These are phyloP conservation scores for Aleiodes alternator DNA, from an alignment of 2,888 invertebrate genomes.

Conservation along the genomic window DNA sequence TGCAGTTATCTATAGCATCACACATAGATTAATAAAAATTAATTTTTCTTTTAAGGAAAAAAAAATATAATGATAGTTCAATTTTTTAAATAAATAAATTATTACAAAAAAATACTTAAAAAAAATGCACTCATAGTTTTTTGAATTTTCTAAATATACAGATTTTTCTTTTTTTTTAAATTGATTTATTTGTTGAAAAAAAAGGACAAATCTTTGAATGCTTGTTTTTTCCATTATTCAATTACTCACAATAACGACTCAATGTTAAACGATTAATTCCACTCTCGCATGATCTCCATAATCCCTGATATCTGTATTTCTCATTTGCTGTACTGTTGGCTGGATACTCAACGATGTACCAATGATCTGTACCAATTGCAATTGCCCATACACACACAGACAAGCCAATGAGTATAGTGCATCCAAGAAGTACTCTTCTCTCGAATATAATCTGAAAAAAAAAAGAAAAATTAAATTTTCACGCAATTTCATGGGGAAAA, in stretches of 20 bases:
- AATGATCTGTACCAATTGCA: slow-evolving; percentile 85
- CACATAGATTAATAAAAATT: neutral
- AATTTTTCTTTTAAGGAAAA: too few species aligned
- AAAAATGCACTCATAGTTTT: too few species aligned
- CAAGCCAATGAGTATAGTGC: slow-evolving; percentile 82
- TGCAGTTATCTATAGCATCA: slow-evolving; percentile 72
- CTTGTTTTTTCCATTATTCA: neutral
- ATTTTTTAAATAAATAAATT: too few species aligned
- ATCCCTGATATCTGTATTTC: slow-evolving; percentile 81
- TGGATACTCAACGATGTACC: slow-evolving; percentile 80
- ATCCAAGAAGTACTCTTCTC: slow-evolving; percentile 83
- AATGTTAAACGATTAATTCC: slow-evolving; percentile 66
- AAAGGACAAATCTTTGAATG: too few species aligned
- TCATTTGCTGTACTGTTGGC: slow-evolving; percentile 57
- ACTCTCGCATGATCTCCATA: slow-evolving; percentile 82
- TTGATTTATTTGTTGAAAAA: too few species aligned
- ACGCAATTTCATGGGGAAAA: too few species aligned
- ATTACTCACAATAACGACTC: slow-evolving; percentile 58
- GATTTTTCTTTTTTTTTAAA: too few species aligned
- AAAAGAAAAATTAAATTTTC: neutral
- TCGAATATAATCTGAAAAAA: slow-evolving; percentile 79
- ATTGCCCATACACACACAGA: slow-evolving; percentile 84
- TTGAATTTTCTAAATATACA: neutral
- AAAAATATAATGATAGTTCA: too few species aligned
- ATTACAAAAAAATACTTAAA: too few species aligned